Percentiles rank a stretch among this genome's conserved stretches.
phyloP scores from a whole-genome alignment of 2,113 vertebrate genomes.

The Salvelinus sp. region DNA sequence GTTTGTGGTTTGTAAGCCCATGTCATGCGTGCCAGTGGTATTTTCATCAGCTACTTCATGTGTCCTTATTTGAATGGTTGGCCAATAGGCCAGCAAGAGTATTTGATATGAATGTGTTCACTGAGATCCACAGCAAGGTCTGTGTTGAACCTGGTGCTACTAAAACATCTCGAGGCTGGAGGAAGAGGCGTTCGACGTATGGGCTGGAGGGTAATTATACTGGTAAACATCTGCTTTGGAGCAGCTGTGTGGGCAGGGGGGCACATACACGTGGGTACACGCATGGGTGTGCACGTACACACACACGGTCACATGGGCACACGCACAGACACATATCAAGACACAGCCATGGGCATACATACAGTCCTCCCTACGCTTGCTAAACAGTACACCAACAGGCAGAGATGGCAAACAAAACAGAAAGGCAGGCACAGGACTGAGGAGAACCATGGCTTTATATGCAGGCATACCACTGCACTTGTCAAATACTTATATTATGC shows the following conservation, averaged over 20 bases:
- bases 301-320: conserved; percentile 18
- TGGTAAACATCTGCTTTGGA: conserved; percentile 70
- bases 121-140: conserved; percentile 47
- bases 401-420: background rate
- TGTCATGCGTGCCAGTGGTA: no score
- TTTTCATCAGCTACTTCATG: no score
- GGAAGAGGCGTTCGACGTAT: conserved; percentile 62
- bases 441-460: no score
- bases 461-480: no score
- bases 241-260: conserved; percentile 48
- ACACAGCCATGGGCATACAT: conserved; percentile 17
- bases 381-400: background rate
- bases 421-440: background rate
- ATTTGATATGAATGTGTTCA: conserved; percentile 57
- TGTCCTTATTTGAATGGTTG: no score
- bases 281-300: conserved; percentile 42
- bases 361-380: background rate
- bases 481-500: no score
- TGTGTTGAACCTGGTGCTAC: conserved; percentile 52
- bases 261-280: conserved; percentile 23
- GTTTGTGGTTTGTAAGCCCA: no score
- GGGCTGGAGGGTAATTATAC: conserved; percentile 54
- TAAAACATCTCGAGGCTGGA: conserved; percentile 43
- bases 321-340: conserved; percentile 13
- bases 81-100: conserved; percentile 16